Evolutionary conservation across 2,113 vertebrate species (phyloP), one percentile per base, ranked within the genome.

Genomic region (Sinocyclocheilus anophthalmus): DNA sequence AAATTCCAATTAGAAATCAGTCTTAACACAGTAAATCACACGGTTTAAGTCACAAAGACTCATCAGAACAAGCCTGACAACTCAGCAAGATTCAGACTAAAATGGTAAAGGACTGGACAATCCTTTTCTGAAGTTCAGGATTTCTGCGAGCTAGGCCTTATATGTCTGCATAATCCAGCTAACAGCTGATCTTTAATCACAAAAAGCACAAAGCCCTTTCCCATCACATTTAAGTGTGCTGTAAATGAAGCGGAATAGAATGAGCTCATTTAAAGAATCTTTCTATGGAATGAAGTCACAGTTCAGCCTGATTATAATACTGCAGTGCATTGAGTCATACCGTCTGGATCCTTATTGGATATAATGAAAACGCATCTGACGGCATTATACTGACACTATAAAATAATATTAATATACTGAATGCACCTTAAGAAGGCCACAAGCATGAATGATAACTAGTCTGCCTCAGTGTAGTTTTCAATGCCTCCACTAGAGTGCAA

Each of bases 221-320:
- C 33, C 5, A 37, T 33, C 20, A 59, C 33, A 7, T 61, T 77
- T 20, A 30, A 77, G 14, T 10, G 22, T 33, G 48, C 75, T 42
- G 59, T 76, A 88, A 88, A 86, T 69, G 57, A 86, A 37, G n/a
- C 22, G n/a, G 53, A 81, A 82, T 85, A 50, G 39, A 53, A 48
- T 48, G 45, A 48, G 45, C 45, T 48, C 45, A 48, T 48, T 48
- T 48, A 48, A 48, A 48, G 10, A 48, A 48, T 48, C 45, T 48
- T 48, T 48, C 45, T 3, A 12, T 48, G 11, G 7, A 42, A 42
- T 9, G 7, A 42, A 42, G 42, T 7, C 8, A 45, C 42, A 11
- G 42, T 45, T 11, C 7, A 55, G 75, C 18, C 24, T 77, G 33
- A 48, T 12, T 12, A 3, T 48, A 48, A 48, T 3, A 48, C 45